phyloP scores from a whole-genome alignment of 2,797 vertebrate genomes.

The Triplophysa yarkandensis region DNA sequence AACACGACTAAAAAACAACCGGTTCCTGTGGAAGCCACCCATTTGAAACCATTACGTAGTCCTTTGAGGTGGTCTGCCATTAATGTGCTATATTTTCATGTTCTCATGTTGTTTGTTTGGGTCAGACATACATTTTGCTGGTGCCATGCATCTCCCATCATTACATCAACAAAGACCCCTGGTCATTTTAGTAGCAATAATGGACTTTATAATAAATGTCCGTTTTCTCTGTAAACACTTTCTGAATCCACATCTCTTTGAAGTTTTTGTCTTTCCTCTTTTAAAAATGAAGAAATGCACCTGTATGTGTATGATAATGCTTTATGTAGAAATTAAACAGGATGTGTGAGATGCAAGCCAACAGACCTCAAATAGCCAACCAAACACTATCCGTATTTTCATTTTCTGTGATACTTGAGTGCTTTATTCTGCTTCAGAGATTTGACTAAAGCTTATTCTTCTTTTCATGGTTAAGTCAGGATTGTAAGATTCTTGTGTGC shows the following conservation, averaged over 20 bases:
- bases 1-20: slow-evolving; percentile 19
- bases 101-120: slow-evolving; percentile 36
- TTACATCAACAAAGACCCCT: slow-evolving; percentile 45
- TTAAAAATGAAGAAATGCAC: slow-evolving; percentile 41
- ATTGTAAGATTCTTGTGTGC: slow-evolving; percentile 19
- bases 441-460: slow-evolving; percentile 39
- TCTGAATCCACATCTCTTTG: slow-evolving; percentile 8
- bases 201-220: slow-evolving; percentile 42
- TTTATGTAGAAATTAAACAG: slow-evolving; percentile 18
- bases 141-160: slow-evolving; percentile 37
- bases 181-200: slow-evolving; percentile 57
- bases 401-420: slow-evolving; percentile 50
- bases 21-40: slow-evolving; percentile 56
- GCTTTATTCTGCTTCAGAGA: slow-evolving; percentile 50
- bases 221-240: slow-evolving; percentile 23
- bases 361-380: slow-evolving; percentile 54
- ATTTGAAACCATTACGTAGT: slow-evolving; percentile 30
- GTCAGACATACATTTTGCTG: slow-evolving; percentile 37
- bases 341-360: slow-evolving; percentile 52
- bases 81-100: slow-evolving; percentile 35
- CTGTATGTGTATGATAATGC: slow-evolving; percentile 49
- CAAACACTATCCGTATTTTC: slow-evolving; percentile 57
- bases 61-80: slow-evolving; percentile 25
- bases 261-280: slow-evolving; percentile 14
- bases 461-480: slow-evolving; percentile 30